A percentile compares a stretch with the other conserved stretches of the same genome.
Conservation (phyloP, 1,140 invertebrate genomes). For the Charaxes varanes region DNA sequence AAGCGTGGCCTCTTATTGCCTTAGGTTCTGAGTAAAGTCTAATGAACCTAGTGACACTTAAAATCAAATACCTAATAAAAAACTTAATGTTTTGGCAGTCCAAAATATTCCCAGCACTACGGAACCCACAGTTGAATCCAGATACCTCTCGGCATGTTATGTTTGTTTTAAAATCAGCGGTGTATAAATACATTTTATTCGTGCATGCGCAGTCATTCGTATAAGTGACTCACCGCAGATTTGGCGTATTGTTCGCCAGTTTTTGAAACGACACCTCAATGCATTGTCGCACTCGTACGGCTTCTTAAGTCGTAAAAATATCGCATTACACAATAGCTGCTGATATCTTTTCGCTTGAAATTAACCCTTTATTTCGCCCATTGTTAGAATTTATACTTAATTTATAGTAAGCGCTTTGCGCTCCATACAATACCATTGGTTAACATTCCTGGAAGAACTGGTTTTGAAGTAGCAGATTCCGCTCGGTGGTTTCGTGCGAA, state of each 20-base stretch:
- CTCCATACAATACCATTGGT: not conserved
- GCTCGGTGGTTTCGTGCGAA: too few relatives aligned
- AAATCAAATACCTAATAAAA: too few relatives aligned
- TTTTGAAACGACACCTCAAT: conserved; percentile 58
- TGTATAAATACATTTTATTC: conserved; percentile 6
- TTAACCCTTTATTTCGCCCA: conserved; percentile 36
- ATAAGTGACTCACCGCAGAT: conserved; percentile 35
- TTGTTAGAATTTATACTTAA: conserved; percentile 13
- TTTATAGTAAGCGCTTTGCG: conserved; percentile 4
- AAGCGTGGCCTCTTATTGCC: too few relatives aligned
- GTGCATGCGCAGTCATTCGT: conserved; percentile 20
- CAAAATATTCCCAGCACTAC: too few relatives aligned
- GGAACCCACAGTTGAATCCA: not conserved
- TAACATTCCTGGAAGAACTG: not conserved
- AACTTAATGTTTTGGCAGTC: too few relatives aligned
- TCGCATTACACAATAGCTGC: conserved; percentile 63
- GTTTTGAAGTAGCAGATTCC: too few relatives aligned
- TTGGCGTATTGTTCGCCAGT: conserved; percentile 47
- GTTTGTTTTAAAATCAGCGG: too few relatives aligned
- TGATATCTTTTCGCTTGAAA: conserved; percentile 55
- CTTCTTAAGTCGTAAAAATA: conserved; percentile 71
- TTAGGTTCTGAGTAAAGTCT: too few relatives aligned
- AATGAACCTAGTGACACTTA: too few relatives aligned
- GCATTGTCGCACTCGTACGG: conserved; percentile 51
- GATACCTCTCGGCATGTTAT: too few relatives aligned